These are phyloP conservation scores for Zhuqinia jingwanae DNA, from an alignment of 2,888 invertebrate genomes.

Conservation along the genomic window DNA sequence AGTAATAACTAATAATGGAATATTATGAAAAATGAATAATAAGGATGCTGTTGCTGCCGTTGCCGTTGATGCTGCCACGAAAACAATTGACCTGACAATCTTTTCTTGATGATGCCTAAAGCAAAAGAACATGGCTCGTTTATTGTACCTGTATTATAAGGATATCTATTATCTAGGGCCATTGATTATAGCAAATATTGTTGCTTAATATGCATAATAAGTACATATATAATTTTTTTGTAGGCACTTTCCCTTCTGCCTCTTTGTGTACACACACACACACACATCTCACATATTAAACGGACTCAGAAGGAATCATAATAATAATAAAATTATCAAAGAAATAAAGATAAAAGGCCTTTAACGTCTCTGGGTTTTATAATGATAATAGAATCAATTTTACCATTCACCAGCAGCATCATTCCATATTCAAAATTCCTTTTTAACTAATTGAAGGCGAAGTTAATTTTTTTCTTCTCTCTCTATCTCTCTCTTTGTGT, in stretches of 20 bases:
- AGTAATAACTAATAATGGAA: too few relatives aligned
- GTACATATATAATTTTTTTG: slow-evolving; percentile 1
- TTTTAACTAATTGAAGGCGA: slow-evolving; percentile 23
- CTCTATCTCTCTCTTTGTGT: not conserved
- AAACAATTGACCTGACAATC: too few relatives aligned
- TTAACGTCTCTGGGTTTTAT: not conserved
- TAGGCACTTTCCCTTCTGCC: slow-evolving; percentile 12
- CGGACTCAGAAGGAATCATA: too few relatives aligned
- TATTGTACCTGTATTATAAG: not conserved
- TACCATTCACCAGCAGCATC: not conserved
- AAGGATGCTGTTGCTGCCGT: too few relatives aligned
- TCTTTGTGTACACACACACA: not conserved
- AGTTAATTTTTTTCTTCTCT: too few relatives aligned
- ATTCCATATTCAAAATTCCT: not conserved
- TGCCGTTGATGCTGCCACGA: too few relatives aligned
- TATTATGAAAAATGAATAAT: too few relatives aligned
- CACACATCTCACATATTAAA: not conserved
- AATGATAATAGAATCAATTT: not conserved
- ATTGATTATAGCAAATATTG: slow-evolving; percentile 1
- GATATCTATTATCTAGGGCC: not conserved
- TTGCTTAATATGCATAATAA: slow-evolving; percentile 16
- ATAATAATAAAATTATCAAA: not conserved
- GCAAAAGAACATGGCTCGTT: too few relatives aligned
- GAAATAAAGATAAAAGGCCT: not conserved
- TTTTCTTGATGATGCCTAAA: too few relatives aligned